phyloP scores from a whole-genome alignment of 1,140 invertebrate genomes.

The Parapsyche elsis region DNA sequence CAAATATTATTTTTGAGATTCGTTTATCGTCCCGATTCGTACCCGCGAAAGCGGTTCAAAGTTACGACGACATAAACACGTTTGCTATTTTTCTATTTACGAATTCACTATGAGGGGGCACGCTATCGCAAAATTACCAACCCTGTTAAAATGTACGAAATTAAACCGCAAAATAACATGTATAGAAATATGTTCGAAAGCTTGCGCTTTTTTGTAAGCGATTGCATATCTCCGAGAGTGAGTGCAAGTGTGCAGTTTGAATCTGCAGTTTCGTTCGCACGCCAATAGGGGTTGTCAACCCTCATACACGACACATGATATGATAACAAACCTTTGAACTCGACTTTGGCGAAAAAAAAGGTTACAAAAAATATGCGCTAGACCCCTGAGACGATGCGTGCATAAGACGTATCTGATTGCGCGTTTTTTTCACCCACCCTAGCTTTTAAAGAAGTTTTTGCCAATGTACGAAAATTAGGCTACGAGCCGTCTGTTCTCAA shows the following conservation, averaged over 20 bases:
- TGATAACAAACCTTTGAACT: constrained; percentile 55
- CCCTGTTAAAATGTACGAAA: no score
- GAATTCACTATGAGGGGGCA: background rate
- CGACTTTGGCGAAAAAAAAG: constrained; percentile 26
- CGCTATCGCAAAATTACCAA: constrained; percentile 26
- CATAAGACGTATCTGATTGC: constrained; percentile 12
- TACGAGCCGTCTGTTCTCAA: no score
- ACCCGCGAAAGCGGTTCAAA: no score
- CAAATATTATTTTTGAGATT: background rate
- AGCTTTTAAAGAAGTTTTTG: background rate
- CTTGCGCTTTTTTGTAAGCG: background rate
- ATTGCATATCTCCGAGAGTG: background rate
- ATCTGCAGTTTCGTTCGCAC: constrained; percentile 44
- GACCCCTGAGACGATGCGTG: background rate
- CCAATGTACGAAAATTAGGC: background rate
- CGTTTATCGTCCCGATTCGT: background rate
- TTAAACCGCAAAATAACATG: background rate
- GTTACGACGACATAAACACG: background rate
- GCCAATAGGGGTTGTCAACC: constrained; percentile 42
- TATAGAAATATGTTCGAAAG: background rate
- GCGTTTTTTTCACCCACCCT: constrained; percentile 14
- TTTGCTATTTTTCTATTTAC: background rate
- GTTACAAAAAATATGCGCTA: constrained; percentile 41
- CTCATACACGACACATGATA: constrained; percentile 48
- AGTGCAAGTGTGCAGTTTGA: background rate